Percentiles rank a stretch among this genome's conserved stretches.
Evolutionary conservation across 1,140 invertebrate genomes (phyloP).

Genomic region (Pogonomyrmex barbatus): DNA sequence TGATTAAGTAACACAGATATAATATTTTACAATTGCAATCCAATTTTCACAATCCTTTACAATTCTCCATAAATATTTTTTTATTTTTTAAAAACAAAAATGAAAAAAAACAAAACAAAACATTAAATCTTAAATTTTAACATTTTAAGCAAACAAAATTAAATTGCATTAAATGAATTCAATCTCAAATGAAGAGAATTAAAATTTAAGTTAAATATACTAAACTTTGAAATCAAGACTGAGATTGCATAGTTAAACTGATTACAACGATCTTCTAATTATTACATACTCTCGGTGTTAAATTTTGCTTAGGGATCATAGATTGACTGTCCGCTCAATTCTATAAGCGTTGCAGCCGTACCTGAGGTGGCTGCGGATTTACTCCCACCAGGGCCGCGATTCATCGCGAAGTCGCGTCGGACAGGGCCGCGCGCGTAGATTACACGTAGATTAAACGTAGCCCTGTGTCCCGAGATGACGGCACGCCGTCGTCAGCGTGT

Average conservation of each 20-base stretch:
- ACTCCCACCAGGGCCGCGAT: slow-evolving; percentile 67
- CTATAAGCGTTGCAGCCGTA: slow-evolving; percentile 50
- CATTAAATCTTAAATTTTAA: no score
- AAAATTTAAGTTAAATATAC: no score
- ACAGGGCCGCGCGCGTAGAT: slow-evolving; percentile 73
- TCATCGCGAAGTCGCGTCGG: slow-evolving; percentile 69
- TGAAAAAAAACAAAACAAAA: no score
- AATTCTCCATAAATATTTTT: no score
- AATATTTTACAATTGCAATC: background rate
- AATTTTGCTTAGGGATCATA: background rate
- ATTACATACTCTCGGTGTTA: background rate
- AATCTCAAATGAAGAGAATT: no score
- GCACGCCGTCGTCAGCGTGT: background rate
- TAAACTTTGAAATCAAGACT: no score
- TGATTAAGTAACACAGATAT: background rate
- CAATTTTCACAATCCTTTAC: no score
- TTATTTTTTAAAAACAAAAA: no score
- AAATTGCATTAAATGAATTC: no score
- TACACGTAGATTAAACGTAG: slow-evolving; percentile 78
- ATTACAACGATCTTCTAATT: no score
- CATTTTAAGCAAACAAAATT: no score
- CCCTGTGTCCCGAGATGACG: slow-evolving; percentile 66
- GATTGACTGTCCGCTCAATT: background rate
- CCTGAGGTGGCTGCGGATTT: slow-evolving; percentile 68
- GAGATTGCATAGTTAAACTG: no score